A percentile compares a stretch with the other conserved stretches of the same genome.
phyloP scores from a whole-genome alignment of 2,888 invertebrate genomes.

The Catocala nupta region DNA sequence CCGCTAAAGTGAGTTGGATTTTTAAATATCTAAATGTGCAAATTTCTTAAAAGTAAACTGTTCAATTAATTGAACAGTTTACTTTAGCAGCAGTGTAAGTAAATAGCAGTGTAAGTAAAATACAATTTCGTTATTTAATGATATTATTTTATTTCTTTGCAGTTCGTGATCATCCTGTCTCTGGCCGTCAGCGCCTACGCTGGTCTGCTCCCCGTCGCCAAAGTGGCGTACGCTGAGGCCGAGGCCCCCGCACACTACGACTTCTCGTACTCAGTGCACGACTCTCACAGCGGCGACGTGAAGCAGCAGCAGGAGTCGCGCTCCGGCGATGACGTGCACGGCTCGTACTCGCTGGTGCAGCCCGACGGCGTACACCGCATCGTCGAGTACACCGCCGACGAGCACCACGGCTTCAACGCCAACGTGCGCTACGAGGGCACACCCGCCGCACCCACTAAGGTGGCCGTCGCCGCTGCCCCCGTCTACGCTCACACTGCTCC shows the following conservation, averaged over 20 bases:
- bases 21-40: too few relatives aligned
- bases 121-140: too few relatives aligned
- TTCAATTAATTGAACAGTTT: too few relatives aligned
- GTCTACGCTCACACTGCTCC: conserved; percentile 39
- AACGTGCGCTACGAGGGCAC: conserved; percentile 79
- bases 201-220: conserved; percentile 63
- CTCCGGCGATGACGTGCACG: conserved; percentile 77
- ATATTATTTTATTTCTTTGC: conserved; percentile 23
- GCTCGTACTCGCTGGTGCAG: conserved; percentile 82
- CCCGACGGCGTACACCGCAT: conserved; percentile 81
- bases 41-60: too few relatives aligned
- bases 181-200: conserved; percentile 66
- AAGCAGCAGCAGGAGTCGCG: conserved; percentile 82
- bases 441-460: conserved; percentile 59
- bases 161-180: conserved; percentile 64
- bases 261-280: conserved; percentile 80
- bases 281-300: conserved; percentile 77
- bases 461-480: conserved; percentile 58
- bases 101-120: too few relatives aligned
- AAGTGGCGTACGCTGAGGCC: conserved; percentile 70
- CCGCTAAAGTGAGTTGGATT: conserved; percentile 7
- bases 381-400: conserved; percentile 81
- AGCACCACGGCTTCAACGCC: conserved; percentile 80
- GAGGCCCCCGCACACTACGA: conserved; percentile 79
- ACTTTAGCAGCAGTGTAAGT: too few relatives aligned